Evolutionary conservation across 2,888 invertebrate genomes (phyloP).

Genomic region (Drosophila tripunctata): DNA sequence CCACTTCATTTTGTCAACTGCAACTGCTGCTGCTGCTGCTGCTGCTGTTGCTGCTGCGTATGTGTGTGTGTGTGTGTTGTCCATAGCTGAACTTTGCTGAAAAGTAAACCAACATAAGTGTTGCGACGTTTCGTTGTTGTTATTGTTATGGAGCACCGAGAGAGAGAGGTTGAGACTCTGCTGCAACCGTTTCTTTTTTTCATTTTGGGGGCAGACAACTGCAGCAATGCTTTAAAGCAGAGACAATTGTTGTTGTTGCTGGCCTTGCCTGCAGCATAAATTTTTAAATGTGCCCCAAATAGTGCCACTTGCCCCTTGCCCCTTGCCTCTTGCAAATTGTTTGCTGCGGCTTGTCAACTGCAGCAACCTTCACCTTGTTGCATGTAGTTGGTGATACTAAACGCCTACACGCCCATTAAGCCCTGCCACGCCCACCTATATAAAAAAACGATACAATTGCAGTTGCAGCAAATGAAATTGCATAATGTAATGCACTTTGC

Average conservation of each 20-base stretch:
- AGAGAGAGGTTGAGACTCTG: not conserved
- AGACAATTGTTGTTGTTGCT: conserved; percentile 12
- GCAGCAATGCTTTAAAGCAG: conserved; percentile 41
- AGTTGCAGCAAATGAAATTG: conserved; percentile 21
- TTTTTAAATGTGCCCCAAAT: conserved; percentile 71
- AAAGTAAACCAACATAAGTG: conserved; percentile 80
- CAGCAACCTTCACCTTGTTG: conserved; percentile 77
- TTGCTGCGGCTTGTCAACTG: conserved; percentile 71
- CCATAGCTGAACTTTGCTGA: conserved; percentile 49
- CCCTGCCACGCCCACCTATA: conserved; percentile 5
- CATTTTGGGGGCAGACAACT: conserved; percentile 17
- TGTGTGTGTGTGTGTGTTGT: conserved; percentile 23
- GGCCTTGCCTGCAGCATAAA: conserved; percentile 69
- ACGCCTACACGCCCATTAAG: conserved; percentile 13
- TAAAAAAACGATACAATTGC: conserved; percentile 26
- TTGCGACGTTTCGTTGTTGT: conserved; percentile 74
- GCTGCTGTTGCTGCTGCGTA: conserved; percentile 3
- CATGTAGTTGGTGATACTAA: conserved; percentile 22
- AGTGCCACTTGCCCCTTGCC: not conserved
- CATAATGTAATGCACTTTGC: conserved; percentile 46
- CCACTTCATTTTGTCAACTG: conserved; percentile 54
- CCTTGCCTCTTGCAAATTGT: conserved; percentile 35
- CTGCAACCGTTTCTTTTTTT: conserved; percentile 5
- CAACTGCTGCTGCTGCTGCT: conserved; percentile 3
- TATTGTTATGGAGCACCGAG: conserved; percentile 56